phyloP scores from a whole-genome alignment of 2,888 invertebrate genomes.

The Drosophila merina region DNA sequence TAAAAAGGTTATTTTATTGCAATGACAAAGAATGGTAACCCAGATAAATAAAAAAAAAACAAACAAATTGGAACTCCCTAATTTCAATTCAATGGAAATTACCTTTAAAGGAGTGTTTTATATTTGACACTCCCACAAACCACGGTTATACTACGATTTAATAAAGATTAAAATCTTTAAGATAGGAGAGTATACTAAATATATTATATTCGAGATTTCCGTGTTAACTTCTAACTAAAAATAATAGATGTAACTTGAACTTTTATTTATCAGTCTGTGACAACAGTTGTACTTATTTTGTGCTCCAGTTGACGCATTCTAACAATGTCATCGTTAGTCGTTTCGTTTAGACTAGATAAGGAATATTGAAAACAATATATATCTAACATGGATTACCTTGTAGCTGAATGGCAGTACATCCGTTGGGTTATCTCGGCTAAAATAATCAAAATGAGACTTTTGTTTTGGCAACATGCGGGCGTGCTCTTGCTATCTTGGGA shows the following conservation, averaged over 20 bases:
- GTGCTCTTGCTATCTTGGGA: slow-evolving; percentile 15
- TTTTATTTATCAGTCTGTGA: slow-evolving; percentile 31
- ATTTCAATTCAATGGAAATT: slow-evolving; percentile 5
- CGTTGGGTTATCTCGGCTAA: slow-evolving; percentile 24
- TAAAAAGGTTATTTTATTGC: slow-evolving; percentile 2
- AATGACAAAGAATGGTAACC: slow-evolving; percentile 13
- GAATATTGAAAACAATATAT: slow-evolving; percentile 57
- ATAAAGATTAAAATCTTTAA: too few relatives aligned
- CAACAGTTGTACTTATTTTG: slow-evolving; percentile 37
- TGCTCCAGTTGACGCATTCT: slow-evolving; percentile 44
- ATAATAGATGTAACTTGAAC: background rate
- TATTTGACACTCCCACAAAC: too few relatives aligned
- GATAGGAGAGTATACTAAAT: too few relatives aligned
- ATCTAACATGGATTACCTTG: slow-evolving; percentile 67
- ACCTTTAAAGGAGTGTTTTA: slow-evolving; percentile 12
- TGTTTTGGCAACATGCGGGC: slow-evolving; percentile 38
- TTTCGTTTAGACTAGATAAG: slow-evolving; percentile 51
- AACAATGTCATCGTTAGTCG: slow-evolving; percentile 51
- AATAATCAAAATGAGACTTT: slow-evolving; percentile 44
- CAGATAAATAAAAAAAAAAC: slow-evolving; percentile 2
- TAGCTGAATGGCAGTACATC: slow-evolving; percentile 40
- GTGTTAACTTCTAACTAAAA: background rate
- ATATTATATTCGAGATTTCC: too few relatives aligned
- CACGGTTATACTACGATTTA: too few relatives aligned
- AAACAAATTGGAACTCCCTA: too few relatives aligned